Evolutionary conservation across 2,113 vertebrate genomes (phyloP), one percentile per base, ranked within the genome.

Genomic region (Notechis scutatus): DNA sequence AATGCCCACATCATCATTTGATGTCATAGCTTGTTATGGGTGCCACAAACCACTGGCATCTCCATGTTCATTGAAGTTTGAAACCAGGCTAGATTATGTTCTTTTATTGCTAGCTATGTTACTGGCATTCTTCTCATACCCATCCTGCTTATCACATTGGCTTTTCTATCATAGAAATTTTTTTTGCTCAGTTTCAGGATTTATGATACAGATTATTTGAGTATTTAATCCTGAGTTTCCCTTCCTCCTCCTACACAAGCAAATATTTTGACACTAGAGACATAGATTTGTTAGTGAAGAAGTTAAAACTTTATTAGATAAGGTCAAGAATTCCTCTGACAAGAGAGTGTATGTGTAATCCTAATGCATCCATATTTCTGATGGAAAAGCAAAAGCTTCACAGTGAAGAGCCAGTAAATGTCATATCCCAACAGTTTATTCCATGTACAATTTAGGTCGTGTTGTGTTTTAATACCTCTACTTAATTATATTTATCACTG

Each of bases 401-500:
- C 61, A 91, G 61, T 93, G 54, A 93, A 91, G 61, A 52, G 50
- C 45, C 85, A 95, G 85, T 56, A 96, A 95, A 94, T 50, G 4
- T 21, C 88, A 42, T 5, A 81, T 90, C 94, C 91, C 94, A 94
- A 0, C 54, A 87, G 74, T 34, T 94, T 92, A 21, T 12, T 91
- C 61, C 69, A 42, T 64, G 56, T 92, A 92, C 54, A 85, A 18
- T 55, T 95, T 92, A 93, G 93, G 81, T 56, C 93, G 52, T 4
- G 18, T 52, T 95, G 94, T 92, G 47, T 81, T 94, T 5, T 14
- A 91, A 88, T 23, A 87, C 91, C 92, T 74, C 59, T 90, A 29
- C 94, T 95, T 96, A 95, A 96, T 96, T 95, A 96, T 95, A 87
- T 92, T 92, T 94, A 88, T 61, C 54, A 85, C 50, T 93, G 23